These are phyloP conservation scores for Penaeus chinensis DNA, from an alignment of 1,140 invertebrate genomes.

Conservation along the genomic window DNA sequence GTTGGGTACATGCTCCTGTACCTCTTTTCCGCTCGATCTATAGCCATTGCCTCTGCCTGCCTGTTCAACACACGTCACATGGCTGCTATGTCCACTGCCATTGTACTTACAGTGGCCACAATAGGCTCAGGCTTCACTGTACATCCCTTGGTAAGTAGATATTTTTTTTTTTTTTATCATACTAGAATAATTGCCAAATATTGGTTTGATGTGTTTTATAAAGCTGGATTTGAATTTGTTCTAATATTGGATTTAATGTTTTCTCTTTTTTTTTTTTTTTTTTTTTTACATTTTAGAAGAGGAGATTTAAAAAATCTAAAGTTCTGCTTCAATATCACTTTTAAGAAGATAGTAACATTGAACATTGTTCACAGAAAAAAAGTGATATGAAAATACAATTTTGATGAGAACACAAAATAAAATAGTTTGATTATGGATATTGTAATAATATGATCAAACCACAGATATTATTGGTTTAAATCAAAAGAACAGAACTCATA, in stretches of 20 bases:
- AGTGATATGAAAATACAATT: not conserved
- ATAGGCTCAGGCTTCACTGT: conserved; percentile 77
- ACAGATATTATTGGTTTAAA: too few relatives aligned
- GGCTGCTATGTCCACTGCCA: conserved; percentile 66
- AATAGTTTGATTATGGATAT: too few relatives aligned
- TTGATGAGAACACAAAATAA: too few relatives aligned
- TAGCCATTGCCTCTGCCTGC: conserved; percentile 78
- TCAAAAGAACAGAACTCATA: too few relatives aligned
- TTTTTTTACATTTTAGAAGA: not conserved
- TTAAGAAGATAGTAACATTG: not conserved
- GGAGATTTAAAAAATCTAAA: not conserved
- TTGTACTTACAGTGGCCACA: conserved; percentile 74
- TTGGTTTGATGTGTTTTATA: not conserved
- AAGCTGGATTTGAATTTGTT: not conserved
- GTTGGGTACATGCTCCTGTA: conserved; percentile 84
- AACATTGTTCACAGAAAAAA: not conserved
- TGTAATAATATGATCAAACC: too few relatives aligned
- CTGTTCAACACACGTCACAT: conserved; percentile 72
- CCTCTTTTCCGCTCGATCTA: conserved; percentile 77
- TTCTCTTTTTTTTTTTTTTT: not conserved
- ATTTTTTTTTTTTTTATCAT: not conserved
- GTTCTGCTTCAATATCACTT: not conserved
- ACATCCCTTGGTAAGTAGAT: conserved; percentile 50
- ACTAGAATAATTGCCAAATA: not conserved
- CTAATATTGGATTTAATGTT: not conserved